Percentiles rank a stretch among this genome's conserved stretches.
Evolutionary conservation across 2,888 invertebrate genomes (phyloP).

Genomic region (Oxyteleia sp.): DNA sequence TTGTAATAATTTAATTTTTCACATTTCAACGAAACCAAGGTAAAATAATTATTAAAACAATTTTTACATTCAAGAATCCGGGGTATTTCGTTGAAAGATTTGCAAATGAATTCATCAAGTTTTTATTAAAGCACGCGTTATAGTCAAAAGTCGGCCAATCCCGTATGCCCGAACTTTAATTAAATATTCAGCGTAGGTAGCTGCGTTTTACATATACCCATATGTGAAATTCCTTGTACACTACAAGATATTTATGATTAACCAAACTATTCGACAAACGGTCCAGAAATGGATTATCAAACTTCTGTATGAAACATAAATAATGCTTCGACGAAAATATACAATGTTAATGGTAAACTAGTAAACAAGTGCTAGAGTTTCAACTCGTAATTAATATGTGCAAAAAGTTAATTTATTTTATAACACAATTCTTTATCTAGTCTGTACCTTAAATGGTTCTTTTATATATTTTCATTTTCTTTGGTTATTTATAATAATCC

Average conservation of each 20-base stretch:
- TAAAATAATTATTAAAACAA: background rate
- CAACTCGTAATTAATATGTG: too few relatives aligned
- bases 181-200: slow-evolving; percentile 56
- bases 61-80: background rate
- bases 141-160: slow-evolving; percentile 24
- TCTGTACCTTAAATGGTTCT: too few relatives aligned
- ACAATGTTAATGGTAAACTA: too few relatives aligned
- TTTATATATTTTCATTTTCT: too few relatives aligned
- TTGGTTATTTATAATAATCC: too few relatives aligned
- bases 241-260: slow-evolving; percentile 12
- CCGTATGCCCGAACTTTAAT: slow-evolving; percentile 54
- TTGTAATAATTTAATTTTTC: too few relatives aligned
- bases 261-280: slow-evolving; percentile 21
- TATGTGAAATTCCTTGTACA: slow-evolving; percentile 19
- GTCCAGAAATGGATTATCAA: background rate
- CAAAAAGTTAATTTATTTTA: too few relatives aligned
- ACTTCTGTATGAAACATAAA: background rate
- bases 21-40: too few relatives aligned
- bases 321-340: too few relatives aligned
- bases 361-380: too few relatives aligned
- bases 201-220: slow-evolving; percentile 26
- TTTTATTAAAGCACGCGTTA: slow-evolving; percentile 20
- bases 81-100: slow-evolving; percentile 10
- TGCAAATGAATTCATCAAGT: slow-evolving; percentile 39
- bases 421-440: too few relatives aligned